Conservation (phyloP, 1,140 invertebrate genomes). For the Nasonia longicornis region DNA sequence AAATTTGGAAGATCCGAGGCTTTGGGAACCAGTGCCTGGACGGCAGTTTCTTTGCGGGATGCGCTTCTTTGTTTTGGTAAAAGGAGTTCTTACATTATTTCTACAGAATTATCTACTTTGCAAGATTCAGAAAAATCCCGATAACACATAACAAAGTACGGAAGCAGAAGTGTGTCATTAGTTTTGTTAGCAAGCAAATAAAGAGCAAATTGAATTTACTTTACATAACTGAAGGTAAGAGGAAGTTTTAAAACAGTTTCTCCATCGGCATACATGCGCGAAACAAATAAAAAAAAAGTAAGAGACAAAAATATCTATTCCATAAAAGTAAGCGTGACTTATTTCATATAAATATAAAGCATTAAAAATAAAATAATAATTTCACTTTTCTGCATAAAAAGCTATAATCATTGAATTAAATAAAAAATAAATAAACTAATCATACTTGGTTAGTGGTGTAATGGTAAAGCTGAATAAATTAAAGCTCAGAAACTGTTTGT, state of each 20-base stretch:
- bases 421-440: neutral
- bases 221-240: neutral
- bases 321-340: neutral
- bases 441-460: neutral
- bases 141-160: neutral
- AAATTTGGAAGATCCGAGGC: neutral
- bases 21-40: constrained; percentile 25
- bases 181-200: neutral
- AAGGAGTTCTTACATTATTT: neutral
- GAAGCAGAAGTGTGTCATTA: neutral
- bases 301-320: neutral
- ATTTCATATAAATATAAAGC: too few species aligned
- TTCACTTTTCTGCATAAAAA: neutral
- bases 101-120: neutral
- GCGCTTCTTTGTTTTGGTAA: neutral
- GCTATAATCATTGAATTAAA: neutral
- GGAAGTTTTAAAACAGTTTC: neutral
- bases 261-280: neutral
- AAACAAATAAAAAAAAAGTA: constrained; percentile 1
- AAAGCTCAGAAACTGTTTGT: neutral
- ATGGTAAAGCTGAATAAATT: neutral
- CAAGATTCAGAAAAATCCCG: too few species aligned
- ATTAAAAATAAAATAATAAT: too few species aligned
- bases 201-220: neutral
- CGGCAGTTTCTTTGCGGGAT: neutral